Evolutionary conservation across 2,113 vertebrate species (phyloP), one percentile per base, ranked within the genome.

Genomic region (Oxyruncus cristatus): DNA sequence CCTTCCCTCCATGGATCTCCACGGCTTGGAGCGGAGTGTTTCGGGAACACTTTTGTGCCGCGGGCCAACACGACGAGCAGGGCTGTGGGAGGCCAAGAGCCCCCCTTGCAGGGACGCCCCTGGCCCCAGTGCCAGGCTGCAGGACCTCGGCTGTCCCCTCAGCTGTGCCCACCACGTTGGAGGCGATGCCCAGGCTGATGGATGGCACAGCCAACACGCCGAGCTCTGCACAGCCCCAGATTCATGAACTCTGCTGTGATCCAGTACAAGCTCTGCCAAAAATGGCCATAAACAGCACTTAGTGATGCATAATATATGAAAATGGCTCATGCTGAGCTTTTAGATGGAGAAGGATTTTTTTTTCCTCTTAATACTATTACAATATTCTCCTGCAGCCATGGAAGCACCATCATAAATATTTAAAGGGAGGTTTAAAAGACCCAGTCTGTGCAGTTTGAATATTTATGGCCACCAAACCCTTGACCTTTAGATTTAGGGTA

Each of bases 371-470:
- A 53, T 70, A 80, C 50, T 81, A 39, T 78, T 80, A 82, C 21
- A 58, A 67, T 66, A 33, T 89, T 89, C 66, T 93, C 76, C 85
- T 68, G 76, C 78, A 91, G 80, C 59, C 76, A 24, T 55, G 58
- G 77, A 77, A 94, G 89, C 37, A 50, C 39, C 0, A 0, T 37
- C 72, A 89, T 96, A 75, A 97, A 96, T 95, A 93, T 96, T 95
- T 67, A 92, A 97, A 84, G 86, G 55, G 23, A 87, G 50, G 33
- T 88, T 92, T 86, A 68, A 89, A 70, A 65, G 70, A 66, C 75
- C 79, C 83, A 33, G 23, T 81, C 58, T 65, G 74, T 19, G 85
- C 3, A 5, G 37, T 72, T 33, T 66, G 75, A 93, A 88, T 85
- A 88, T 82, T 96, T 85, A 89, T 71, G 50, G 61, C 50, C 47